Base-by-base conservation (phyloP, 37 sponge, comb jelly and placozoan genomes). In the Petrosia ficiformis region DNA sequence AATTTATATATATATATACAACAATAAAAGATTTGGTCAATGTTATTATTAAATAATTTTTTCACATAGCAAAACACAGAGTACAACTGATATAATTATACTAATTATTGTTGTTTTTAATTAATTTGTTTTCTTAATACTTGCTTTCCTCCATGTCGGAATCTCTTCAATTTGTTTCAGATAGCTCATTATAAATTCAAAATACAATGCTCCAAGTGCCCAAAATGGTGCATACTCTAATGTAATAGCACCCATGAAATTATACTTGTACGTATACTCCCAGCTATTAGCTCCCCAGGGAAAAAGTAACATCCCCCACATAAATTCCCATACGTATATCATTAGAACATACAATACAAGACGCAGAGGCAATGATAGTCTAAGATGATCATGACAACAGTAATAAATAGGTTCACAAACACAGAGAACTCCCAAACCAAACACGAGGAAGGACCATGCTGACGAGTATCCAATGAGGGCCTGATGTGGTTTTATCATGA, bases 171-270 rank as follows among this genome's bases (percentile, higher is more conserved):
- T 24, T 1, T 10, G 21, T 38, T 66, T 67, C 85, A 94, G 75
- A 16, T 48, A 61, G 4, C 42, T 4, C 42, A 85, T 77, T 32
- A 94, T 43, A 14, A 60, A 42, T 72, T 94, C 94, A 60, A 86
- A 84, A 42, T 84, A 86, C 24, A 83, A 33, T 32, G 87, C 87
- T 14, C 77, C 94, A 16, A 83, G 0, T n/a, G 83, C 67, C 94
- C 94, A 94, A 21, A 74, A 37, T 0, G 94, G 94, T 5, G 89
- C 87, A 59, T 94, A 94, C 87, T 94, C 90, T 78, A 94, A 52
- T 4, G 94, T 94, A 34, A 94, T 86, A 58, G 89, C 65, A 8
- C 94, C 94, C 78, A 78, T 78, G 0, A 89, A 36, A 63, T 94
- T 76, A 70, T 81, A 94, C n/a, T 65, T 70, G 48, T 84, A 83